These are phyloP conservation scores for Cirrhinus molitorella DNA, from an alignment of 2,797 vertebrate genomes.

Conservation along the genomic window DNA sequence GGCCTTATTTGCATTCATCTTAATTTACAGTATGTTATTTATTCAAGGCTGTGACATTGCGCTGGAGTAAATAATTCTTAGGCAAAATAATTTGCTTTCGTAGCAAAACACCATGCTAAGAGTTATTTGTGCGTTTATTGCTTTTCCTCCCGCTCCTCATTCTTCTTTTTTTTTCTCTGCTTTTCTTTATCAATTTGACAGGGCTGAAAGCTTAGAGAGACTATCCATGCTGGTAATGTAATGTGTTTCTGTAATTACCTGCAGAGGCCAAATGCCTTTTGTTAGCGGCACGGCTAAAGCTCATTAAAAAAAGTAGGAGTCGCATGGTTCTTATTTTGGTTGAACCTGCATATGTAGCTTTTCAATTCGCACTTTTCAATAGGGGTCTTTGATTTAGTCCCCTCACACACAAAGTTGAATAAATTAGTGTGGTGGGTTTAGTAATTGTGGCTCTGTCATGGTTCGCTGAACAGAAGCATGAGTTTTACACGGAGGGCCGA, in stretches of 20 bases:
- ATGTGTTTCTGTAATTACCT: slow-evolving; percentile 65
- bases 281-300: slow-evolving; percentile 59
- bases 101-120: slow-evolving; percentile 50
- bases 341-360: slow-evolving; percentile 35
- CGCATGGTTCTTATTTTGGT: slow-evolving; percentile 31
- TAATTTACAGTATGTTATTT: slow-evolving; percentile 60
- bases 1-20: slow-evolving; percentile 60
- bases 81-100: slow-evolving; percentile 59
- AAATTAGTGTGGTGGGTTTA: slow-evolving; percentile 23
- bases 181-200: slow-evolving; percentile 55
- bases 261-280: slow-evolving; percentile 50
- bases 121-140: slow-evolving; percentile 63
- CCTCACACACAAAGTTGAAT: slow-evolving; percentile 12
- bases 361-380: slow-evolving; percentile 6
- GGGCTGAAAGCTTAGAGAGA: slow-evolving; percentile 49
- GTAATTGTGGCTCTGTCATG: slow-evolving; percentile 27
- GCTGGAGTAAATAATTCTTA: slow-evolving; percentile 56
- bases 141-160: slow-evolving; percentile 45
- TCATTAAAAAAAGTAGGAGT: slow-evolving; percentile 50
- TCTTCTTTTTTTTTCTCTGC: slow-evolving; percentile 38
- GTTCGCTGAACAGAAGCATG: neutral
- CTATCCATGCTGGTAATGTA: slow-evolving; percentile 58
- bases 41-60: slow-evolving; percentile 56
- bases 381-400: slow-evolving; percentile 39
- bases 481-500: neutral